Percentiles rank a stretch among this genome's conserved stretches.
Conservation (phyloP, 2,888 invertebrate species). For the Anarsia innoxiella region DNA sequence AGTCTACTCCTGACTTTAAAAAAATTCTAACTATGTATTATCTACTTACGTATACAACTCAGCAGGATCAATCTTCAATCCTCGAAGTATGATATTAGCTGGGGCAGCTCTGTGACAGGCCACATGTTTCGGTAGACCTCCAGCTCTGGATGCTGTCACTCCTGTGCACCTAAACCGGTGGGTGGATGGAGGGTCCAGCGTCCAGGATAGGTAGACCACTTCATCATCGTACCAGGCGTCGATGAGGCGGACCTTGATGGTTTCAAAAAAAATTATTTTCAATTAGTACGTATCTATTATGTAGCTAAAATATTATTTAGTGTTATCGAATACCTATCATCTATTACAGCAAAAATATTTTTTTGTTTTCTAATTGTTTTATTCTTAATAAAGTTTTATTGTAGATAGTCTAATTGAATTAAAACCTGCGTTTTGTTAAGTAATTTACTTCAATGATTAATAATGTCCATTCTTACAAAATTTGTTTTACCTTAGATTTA, state of each 20-base stretch:
- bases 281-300: too few relatives aligned
- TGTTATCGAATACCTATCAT: too few relatives aligned
- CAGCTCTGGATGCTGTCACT: slow-evolving; percentile 50
- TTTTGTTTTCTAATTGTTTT: too few relatives aligned
- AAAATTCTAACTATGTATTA: too few relatives aligned
- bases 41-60: slow-evolving; percentile 61
- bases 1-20: too few relatives aligned
- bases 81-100: slow-evolving; percentile 50
- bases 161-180: slow-evolving; percentile 58
- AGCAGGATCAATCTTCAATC: slow-evolving; percentile 54
- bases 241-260: slow-evolving; percentile 43
- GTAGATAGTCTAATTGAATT: too few relatives aligned
- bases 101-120: slow-evolving; percentile 62
- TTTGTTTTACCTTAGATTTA: slow-evolving; percentile 65
- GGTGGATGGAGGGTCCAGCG: slow-evolving; percentile 47
- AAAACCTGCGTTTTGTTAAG: too few relatives aligned
- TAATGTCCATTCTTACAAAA: too few relatives aligned
- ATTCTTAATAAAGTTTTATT: too few relatives aligned
- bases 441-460: too few relatives aligned
- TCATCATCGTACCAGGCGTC: slow-evolving; percentile 62
- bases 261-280: not conserved
- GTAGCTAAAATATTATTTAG: too few relatives aligned
- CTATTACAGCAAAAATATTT: too few relatives aligned
- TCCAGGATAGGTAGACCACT: slow-evolving; percentile 60
- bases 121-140: slow-evolving; percentile 54